Evolutionary conservation across 1,140 invertebrate species (phyloP), one percentile per base, ranked within the genome.

Genomic region (Drosophila nebulosa): DNA sequence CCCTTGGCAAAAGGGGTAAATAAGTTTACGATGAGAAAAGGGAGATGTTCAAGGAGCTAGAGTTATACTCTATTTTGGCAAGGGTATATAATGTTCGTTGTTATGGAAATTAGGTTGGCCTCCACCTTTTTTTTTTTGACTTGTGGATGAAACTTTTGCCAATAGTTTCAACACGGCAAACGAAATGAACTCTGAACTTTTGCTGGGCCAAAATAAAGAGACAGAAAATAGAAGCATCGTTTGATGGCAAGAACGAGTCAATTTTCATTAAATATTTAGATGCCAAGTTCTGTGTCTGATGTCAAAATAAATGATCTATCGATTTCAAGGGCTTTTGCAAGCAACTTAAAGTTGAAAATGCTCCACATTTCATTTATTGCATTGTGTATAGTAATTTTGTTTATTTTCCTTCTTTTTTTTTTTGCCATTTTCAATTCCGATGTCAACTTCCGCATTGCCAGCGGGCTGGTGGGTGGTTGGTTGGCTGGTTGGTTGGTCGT

Each of bases 151-250:
- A 46, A 46, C 16, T 21, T 46, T 21, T 46, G 39, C 18, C 18
- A 22, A 72, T 39, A 51, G 68, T 16, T 56, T 52, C 39, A 22
- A 32, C 32, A 46, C 9, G 16, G 16, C 39, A 46, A 46, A 21
- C 7, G 5, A 46, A 21, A 27, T 74, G 70, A 74, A 58, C 63
- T 16, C 24, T 74, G 70, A 74, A 66, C 70, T 74, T 74, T 74
- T 60, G 22, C 42, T 7, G 18, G 6, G 18, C 12, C 52, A 42
- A 64, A 42, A 42, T 5, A 42, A 16, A 42, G 7, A 1, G 14
- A 42, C 7, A 42, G 6, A 36, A 14, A 27, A 21, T 14, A 10
- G 10, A 53, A 26, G 35, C 24, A 22, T 9, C 7, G 18, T 26
- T n/a, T n/a, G n/a, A 39, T 26, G 21, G 60, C 18, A n/a, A 58